Percentiles rank a stretch among this genome's conserved stretches.
These are phyloP conservation scores for Himantopus leucocephalus DNA, from an alignment of 2,113 vertebrate species.

Conservation along the genomic window DNA sequence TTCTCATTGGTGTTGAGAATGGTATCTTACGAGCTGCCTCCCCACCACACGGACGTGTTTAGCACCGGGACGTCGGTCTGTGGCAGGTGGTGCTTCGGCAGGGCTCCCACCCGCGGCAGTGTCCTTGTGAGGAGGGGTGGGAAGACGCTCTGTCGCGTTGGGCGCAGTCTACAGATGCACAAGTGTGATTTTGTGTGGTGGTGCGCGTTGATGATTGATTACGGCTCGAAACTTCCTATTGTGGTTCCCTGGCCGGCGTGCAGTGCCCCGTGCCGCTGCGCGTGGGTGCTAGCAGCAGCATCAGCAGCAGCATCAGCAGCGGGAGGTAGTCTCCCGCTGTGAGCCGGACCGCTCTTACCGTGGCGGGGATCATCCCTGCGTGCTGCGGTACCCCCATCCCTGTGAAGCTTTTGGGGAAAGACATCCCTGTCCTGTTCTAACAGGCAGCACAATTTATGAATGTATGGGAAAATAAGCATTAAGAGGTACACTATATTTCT, in stretches of 20 bases:
- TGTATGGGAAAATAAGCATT: background rate
- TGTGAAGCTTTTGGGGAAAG: background rate
- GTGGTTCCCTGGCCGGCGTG: background rate
- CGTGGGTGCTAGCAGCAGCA: no score
- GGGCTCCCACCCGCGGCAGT: no score
- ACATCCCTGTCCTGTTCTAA: background rate
- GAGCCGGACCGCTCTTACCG: background rate
- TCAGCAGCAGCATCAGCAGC: no score
- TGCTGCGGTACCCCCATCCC: fast-evolving
- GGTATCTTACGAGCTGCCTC: fast-evolving
- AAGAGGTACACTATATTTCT: slow-evolving; percentile 39
- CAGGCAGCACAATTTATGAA: background rate
- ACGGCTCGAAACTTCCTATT: fast-evolving
- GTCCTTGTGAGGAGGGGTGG: fast-evolving
- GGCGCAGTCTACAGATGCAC: fast-evolving
- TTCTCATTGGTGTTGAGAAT: fast-evolving
- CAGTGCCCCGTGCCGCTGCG: no score
- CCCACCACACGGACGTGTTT: fast-evolving
- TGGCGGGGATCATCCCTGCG: background rate
- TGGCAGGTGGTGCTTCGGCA: no score
- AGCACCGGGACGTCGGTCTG: background rate
- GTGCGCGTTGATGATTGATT: fast-evolving
- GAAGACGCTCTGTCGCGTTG: fast-evolving
- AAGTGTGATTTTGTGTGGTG: fast-evolving
- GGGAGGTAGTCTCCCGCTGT: background rate